A percentile compares a stretch with the other conserved stretches of the same genome.
phyloP scores from a whole-genome alignment of 35 echinoderm and acorn worm genomes.

The Diadema setosum region DNA sequence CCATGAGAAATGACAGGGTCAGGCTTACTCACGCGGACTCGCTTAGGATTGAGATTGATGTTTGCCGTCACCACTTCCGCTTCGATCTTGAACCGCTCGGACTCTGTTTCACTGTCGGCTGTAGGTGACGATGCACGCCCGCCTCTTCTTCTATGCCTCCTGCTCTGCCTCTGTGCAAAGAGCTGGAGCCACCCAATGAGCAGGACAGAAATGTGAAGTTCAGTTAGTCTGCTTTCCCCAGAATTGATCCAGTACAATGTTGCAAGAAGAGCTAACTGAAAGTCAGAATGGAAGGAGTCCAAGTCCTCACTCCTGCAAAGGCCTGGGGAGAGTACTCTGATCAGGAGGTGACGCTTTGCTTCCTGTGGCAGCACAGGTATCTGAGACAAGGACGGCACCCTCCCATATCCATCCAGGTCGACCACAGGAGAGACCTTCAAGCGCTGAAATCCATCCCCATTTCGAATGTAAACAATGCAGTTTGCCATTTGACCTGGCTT shows the following conservation, averaged over 20 bases:
- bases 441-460: constrained; percentile 24
- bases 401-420: constrained; percentile 22
- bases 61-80: background rate
- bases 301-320: background rate
- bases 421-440: background rate
- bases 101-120: background rate
- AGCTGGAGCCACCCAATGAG: constrained; percentile 31
- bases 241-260: constrained; percentile 31
- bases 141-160: constrained; percentile 11
- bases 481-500: background rate
- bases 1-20: constrained; percentile 16
- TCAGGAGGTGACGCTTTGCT: background rate
- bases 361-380: background rate
- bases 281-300: background rate
- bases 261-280: constrained; percentile 23
- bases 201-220: constrained; percentile 12
- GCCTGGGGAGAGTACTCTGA: background rate
- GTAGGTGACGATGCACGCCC: background rate
- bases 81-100: background rate
- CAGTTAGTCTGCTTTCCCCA: background rate
- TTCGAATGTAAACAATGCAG: background rate
- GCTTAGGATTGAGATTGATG: background rate
- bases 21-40: background rate
- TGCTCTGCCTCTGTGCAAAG: background rate
- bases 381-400: background rate